phyloP scores from a whole-genome alignment of 2,888 invertebrate species.

The Drosophila acutilabella region DNA sequence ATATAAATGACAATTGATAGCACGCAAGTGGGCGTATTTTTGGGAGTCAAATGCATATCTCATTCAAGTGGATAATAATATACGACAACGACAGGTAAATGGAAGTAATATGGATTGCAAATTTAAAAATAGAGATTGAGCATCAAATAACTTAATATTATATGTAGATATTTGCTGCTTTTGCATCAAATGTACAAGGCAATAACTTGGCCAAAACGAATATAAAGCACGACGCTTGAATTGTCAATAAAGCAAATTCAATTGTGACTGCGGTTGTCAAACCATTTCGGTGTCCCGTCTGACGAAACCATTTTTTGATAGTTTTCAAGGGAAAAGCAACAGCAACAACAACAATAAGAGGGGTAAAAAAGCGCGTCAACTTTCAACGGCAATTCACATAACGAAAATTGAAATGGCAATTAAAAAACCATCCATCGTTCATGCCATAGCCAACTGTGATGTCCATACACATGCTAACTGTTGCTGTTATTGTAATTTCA shows the following conservation, averaged over 20 bases:
- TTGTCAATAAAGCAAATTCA: constrained; percentile 68
- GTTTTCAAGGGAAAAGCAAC: constrained; percentile 40
- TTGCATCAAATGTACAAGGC: not conserved
- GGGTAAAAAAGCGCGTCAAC: constrained; percentile 25
- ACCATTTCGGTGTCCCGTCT: constrained; percentile 62
- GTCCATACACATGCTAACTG: constrained; percentile 35
- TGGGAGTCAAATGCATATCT: constrained; percentile 24
- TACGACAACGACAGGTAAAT: constrained; percentile 15
- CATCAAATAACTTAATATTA: constrained; percentile 40
- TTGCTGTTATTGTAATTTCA: constrained; percentile 73
- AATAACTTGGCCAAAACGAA: constrained; percentile 30
- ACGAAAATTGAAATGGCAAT: constrained; percentile 80
- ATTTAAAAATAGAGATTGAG: constrained; percentile 52
- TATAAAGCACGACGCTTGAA: constrained; percentile 52
- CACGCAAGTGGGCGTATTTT: constrained; percentile 58
- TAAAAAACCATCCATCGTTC: constrained; percentile 78
- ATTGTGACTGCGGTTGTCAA: constrained; percentile 76
- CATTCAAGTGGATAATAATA: constrained; percentile 13
- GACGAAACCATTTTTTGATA: constrained; percentile 58
- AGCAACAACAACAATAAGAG: constrained; percentile 15
- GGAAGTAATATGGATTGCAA: constrained; percentile 27
- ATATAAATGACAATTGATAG: constrained; percentile 28
- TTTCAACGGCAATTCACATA: constrained; percentile 64
- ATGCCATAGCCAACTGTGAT: constrained; percentile 64
- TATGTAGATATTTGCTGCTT: constrained; percentile 3